phyloP scores from a whole-genome alignment of 2,113 vertebrate species.

The Spea bombifrons region DNA sequence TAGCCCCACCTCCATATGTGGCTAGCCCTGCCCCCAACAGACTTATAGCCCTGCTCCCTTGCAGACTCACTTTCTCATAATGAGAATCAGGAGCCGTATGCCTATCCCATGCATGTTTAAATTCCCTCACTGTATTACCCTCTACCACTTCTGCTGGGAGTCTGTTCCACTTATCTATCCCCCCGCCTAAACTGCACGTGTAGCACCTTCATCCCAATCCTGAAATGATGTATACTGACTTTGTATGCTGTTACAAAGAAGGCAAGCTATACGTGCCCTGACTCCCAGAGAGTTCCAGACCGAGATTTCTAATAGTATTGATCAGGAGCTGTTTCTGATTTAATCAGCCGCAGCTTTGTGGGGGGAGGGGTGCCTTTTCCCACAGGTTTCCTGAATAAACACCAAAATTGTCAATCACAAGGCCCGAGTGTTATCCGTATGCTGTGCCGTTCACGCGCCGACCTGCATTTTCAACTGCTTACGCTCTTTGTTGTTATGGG shows the following conservation, averaged over 20 bases:
- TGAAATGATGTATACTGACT: neutral
- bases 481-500: too few relatives aligned
- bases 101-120: too few relatives aligned
- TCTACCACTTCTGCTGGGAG: too few relatives aligned
- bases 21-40: too few relatives aligned
- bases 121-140: too few relatives aligned
- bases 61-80: too few relatives aligned
- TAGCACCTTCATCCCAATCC: conserved; percentile 12
- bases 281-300: conserved; percentile 34
- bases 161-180: too few relatives aligned
- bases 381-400: conserved; percentile 64
- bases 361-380: conserved; percentile 53
- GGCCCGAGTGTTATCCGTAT: conserved; percentile 51
- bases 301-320: conserved; percentile 45
- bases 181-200: neutral
- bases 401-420: conserved; percentile 65
- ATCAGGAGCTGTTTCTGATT: conserved; percentile 37
- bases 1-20: too few relatives aligned
- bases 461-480: too few relatives aligned
- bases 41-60: too few relatives aligned
- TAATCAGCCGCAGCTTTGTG: conserved; percentile 36
- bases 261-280: conserved; percentile 26
- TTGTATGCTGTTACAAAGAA: conserved; percentile 18
- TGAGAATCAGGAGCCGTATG: too few relatives aligned
- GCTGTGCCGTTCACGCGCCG: conserved; percentile 13